These are phyloP conservation scores for Watersipora subatra DNA, from an alignment of 1,140 invertebrate genomes.

Conservation along the genomic window DNA sequence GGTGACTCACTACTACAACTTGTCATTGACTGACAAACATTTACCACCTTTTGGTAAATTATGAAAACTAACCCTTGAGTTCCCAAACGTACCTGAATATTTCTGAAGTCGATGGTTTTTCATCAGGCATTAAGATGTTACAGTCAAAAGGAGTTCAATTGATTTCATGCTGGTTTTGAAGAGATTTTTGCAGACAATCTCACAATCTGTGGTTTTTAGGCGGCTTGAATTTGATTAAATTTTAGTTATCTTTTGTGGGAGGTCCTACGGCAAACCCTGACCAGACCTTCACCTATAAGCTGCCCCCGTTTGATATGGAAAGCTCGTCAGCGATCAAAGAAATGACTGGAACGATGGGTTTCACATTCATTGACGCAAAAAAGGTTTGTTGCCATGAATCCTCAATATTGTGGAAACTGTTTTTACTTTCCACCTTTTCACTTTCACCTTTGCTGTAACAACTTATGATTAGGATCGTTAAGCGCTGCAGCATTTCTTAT, in stretches of 20 bases:
- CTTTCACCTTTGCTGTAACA: too few relatives aligned
- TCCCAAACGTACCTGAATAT: neutral
- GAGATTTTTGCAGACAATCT: neutral
- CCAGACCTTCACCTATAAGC: conserved; percentile 27
- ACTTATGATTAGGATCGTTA: too few relatives aligned
- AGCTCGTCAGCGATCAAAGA: conserved; percentile 17
- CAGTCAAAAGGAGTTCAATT: neutral
- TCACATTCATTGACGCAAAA: conserved; percentile 16
- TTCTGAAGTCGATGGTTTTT: neutral
- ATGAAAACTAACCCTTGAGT: neutral
- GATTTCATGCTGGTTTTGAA: neutral
- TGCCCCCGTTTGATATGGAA: conserved; percentile 28
- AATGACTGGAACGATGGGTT: conserved; percentile 25
- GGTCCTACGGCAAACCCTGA: conserved; percentile 27
- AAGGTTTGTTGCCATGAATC: too few relatives aligned
- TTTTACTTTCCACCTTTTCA: too few relatives aligned
- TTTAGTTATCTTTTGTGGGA: conserved; percentile 20
- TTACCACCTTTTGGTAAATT: too few relatives aligned
- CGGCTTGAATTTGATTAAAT: neutral
- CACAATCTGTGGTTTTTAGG: neutral
- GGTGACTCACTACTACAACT: too few relatives aligned
- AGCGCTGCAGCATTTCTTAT: too few relatives aligned
- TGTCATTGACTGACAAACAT: too few relatives aligned
- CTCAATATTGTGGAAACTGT: too few relatives aligned
- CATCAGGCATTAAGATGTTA: neutral